Percentiles rank a stretch among this genome's conserved stretches.
Evolutionary conservation across 2,888 invertebrate genomes (phyloP).

Genomic region (Diplazon laetatorius): DNA sequence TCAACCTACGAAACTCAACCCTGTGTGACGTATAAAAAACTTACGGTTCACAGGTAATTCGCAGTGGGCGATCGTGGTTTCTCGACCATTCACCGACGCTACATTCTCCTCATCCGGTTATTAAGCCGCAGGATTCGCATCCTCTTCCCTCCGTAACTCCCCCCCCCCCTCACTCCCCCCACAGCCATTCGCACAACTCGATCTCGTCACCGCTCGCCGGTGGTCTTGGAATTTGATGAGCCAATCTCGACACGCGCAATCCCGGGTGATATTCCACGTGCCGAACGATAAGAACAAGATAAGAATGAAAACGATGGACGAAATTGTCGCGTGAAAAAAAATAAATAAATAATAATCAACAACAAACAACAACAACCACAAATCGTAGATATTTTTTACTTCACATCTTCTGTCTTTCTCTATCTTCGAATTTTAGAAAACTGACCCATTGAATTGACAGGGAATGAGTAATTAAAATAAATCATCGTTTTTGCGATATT

Average conservation of each 20-base stretch:
- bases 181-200: not conserved
- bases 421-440: too few relatives aligned
- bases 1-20: conserved; percentile 2
- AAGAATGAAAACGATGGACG: not conserved
- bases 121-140: not conserved
- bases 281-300: not conserved
- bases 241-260: not conserved
- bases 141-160: too few relatives aligned
- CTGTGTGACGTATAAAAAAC: not conserved
- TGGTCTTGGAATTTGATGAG: conserved; percentile 15
- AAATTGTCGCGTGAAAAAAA: too few relatives aligned
- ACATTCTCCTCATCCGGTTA: not conserved
- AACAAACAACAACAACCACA: too few relatives aligned
- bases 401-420: too few relatives aligned
- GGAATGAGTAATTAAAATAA: too few relatives aligned
- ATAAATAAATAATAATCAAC: too few relatives aligned
- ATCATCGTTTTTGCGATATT: too few relatives aligned
- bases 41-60: not conserved
- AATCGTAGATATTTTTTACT: too few relatives aligned
- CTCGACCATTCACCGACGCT: conserved; percentile 1
- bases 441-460: too few relatives aligned
- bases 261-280: not conserved
- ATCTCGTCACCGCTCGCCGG: not conserved
- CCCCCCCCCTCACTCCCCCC: too few relatives aligned
- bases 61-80: not conserved